These are phyloP conservation scores for Percopsis omiscomaycus DNA, from an alignment of 2,797 vertebrate genomes.

Conservation along the genomic window DNA sequence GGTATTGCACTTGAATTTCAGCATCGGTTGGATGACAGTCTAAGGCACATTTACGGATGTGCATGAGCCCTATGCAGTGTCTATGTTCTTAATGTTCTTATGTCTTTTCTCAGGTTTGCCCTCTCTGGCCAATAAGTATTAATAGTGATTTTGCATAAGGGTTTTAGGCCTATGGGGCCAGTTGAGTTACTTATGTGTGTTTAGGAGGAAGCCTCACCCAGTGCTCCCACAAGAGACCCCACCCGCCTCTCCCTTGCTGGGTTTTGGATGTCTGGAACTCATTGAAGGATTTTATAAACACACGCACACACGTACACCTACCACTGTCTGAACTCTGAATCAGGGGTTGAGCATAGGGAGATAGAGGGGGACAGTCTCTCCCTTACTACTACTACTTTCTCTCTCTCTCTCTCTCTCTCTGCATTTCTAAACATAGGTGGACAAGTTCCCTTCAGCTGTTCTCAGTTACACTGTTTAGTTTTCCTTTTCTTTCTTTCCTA, in stretches of 20 bases:
- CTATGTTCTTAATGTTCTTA: no score
- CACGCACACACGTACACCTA: conserved; percentile 11
- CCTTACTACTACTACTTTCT: conserved; percentile 3
- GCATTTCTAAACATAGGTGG: neutral
- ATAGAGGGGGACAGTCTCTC: neutral
- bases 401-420: conserved; percentile 4
- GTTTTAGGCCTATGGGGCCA: conserved; percentile 12
- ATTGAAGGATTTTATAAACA: conserved; percentile 50
- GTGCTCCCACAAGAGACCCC: conserved; percentile 28
- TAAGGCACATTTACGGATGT: no score
- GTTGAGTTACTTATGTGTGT: conserved; percentile 33
- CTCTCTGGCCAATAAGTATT: no score
- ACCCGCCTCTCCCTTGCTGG: conserved; percentile 44
- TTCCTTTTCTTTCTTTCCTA: neutral
- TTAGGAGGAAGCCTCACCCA: conserved; percentile 34
- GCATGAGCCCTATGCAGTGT: no score
- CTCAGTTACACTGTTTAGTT: neutral
- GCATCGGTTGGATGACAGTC: no score
- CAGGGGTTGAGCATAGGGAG: conserved; percentile 12
- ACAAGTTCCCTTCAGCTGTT: conserved; percentile 2
- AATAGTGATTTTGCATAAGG: conserved; percentile 18
- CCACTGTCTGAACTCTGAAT: conserved; percentile 35
- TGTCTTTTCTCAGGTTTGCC: no score
- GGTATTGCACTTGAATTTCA: no score
- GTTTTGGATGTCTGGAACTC: conserved; percentile 67